These are phyloP conservation scores for Sclerodermus sp. DNA, from an alignment of 2,888 invertebrate genomes.

Conservation along the genomic window DNA sequence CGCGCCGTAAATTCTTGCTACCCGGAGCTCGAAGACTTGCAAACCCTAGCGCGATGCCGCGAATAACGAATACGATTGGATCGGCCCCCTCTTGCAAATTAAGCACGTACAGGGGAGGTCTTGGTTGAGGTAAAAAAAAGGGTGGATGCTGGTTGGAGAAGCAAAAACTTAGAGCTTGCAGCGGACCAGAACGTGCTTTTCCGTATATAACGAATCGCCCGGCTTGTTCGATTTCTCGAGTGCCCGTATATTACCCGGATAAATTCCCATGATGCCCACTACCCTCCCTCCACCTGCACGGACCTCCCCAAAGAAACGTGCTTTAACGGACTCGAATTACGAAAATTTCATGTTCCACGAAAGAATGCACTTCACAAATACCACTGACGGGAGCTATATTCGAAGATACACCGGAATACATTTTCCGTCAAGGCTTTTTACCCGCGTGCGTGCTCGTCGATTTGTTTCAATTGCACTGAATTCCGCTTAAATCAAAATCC, in stretches of 20 bases:
- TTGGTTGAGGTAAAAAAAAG: constrained; percentile 5
- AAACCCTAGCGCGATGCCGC: constrained; percentile 9
- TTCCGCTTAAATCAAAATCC: too few species aligned
- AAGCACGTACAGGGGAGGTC: constrained; percentile 16
- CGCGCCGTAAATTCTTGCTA: constrained; percentile 12
- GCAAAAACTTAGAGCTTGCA: not conserved
- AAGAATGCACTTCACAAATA: too few species aligned
- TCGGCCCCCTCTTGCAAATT: constrained; percentile 25
- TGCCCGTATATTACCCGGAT: not conserved
- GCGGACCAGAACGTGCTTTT: not conserved
- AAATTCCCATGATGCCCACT: not conserved
- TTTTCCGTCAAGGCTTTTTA: too few species aligned
- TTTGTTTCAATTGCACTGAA: too few species aligned
- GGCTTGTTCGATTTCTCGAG: not conserved
- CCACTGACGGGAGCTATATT: too few species aligned
- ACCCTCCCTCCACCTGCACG: not conserved
- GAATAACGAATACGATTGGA: constrained; percentile 22
- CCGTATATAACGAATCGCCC: too few species aligned
- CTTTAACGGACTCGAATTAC: not conserved
- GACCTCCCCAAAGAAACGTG: not conserved
- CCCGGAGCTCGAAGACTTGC: constrained; percentile 12
- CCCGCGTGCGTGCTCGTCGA: too few species aligned
- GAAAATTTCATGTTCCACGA: too few species aligned
- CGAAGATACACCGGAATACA: too few species aligned
- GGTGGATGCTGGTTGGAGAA: not conserved